A percentile compares a stretch with the other conserved stretches of the same genome.
These are phyloP conservation scores for Scaeva pyrastri DNA, from an alignment of 2,888 invertebrate genomes.

Conservation along the genomic window DNA sequence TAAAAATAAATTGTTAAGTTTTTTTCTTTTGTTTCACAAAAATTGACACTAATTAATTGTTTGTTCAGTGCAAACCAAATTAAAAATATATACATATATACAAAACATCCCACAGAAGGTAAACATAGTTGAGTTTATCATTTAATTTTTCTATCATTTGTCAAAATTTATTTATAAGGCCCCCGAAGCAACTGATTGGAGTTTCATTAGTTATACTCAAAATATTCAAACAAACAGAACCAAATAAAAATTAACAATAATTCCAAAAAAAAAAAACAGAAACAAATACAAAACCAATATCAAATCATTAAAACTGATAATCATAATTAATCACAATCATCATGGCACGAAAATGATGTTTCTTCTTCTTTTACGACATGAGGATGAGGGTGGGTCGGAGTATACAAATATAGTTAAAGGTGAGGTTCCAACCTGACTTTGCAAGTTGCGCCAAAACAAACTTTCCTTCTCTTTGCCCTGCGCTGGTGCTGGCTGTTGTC, in stretches of 20 bases:
- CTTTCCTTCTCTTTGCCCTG: neutral
- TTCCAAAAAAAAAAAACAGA: slow-evolving; percentile 13
- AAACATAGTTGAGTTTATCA: neutral
- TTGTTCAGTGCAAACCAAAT: neutral
- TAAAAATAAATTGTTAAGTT: neutral
- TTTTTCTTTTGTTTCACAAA: neutral
- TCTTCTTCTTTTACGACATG: slow-evolving; percentile 29
- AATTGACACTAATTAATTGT: slow-evolving; percentile 33
- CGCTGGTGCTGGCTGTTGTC: no score
- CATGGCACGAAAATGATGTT: slow-evolving; percentile 71
- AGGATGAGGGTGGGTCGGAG: no score
- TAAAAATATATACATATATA: neutral
- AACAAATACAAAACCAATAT: slow-evolving; percentile 60
- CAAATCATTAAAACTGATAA: slow-evolving; percentile 70
- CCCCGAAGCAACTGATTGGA: slow-evolving; percentile 19
- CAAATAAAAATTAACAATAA: slow-evolving; percentile 34
- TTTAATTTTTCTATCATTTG: slow-evolving; percentile 26
- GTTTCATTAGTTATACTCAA: slow-evolving; percentile 26
- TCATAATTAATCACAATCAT: slow-evolving; percentile 75
- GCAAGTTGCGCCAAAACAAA: slow-evolving; percentile 64
- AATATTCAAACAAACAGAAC: neutral
- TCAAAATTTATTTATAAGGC: slow-evolving; percentile 14
- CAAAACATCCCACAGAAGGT: slow-evolving; percentile 9
- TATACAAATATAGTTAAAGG: neutral
- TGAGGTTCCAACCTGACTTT: slow-evolving; percentile 48